Base-by-base conservation (phyloP, 2,113 vertebrate species). In the Hylia prasina region DNA sequence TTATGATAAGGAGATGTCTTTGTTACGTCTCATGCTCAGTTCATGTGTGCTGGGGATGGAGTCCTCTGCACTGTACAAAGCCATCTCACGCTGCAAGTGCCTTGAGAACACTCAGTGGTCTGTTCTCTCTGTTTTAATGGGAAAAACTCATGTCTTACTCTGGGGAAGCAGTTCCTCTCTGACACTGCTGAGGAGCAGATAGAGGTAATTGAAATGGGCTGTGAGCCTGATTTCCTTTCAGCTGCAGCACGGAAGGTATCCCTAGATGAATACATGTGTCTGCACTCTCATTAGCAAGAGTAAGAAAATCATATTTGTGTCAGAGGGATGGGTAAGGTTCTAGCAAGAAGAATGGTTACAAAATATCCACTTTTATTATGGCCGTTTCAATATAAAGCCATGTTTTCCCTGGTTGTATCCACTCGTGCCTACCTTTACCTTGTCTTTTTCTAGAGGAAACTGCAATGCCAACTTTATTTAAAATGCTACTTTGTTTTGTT, bases 231-330 rank as follows among this genome's bases (percentile, higher is more conserved):
- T 80, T 88, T 93, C 78, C 35, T 85, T 94, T 73, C 48, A 56
- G 31, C 47, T 82, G 39, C 50, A 28, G n/a, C 9, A 20, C 0
- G 0, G 24, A 2, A 5, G n/a, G 7, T 87, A 35, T 3, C 18
- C 25, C 9, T 33, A n/a, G 16, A 25, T 64, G 24, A 53, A 42
- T 51, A 25, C 6, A 2, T 0, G 1, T 45, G 10, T 75, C 53
- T 91, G 20, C 69, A 35, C 73, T 66, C n/a, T 92, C 13, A 39
- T 60, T 76, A 64, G 37, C n/a, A 76, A 79, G 53, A 84, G 18
- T 18, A 65, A 69, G 30, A 56, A 72, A 47, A 40, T 37, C 2
- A 0, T 58, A 6, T 31, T 50, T 76, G 5, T 66, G 48, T 84
- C 57, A 20, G 1, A 0, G 1, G 7, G 31, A 42, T 35, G 18